Evolutionary conservation across 2,888 invertebrate species (phyloP), one percentile per base, ranked within the genome.

Genomic region (Achlya flavicornis): DNA sequence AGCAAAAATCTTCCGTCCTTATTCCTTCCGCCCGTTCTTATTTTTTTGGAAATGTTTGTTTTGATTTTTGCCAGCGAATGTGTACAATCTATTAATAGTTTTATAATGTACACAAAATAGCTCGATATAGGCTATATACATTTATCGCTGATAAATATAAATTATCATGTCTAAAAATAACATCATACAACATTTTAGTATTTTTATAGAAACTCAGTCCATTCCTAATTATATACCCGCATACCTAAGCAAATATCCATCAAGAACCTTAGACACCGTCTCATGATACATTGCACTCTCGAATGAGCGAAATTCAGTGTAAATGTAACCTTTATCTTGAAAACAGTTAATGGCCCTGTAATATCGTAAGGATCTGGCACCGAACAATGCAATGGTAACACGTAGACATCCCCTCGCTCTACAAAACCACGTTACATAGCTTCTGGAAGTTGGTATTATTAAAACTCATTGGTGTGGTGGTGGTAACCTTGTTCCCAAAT

Each of bases 361-460:
- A 86, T 89, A 88, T 85, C 86, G 83, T 84, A 85, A 83, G 79
- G 82, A 86, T 84, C 86, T 80, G 76, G 72, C 76, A 73, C 76
- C 74, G 77, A 84, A 89, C 89, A 89, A 89, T 88, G 77, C 89
- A 89, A 89, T 88, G 77, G 81, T 66, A 72, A 72, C 71, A 72
- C 74, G 76, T 76, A 81, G 78, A 79, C 83, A 76, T 78, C 83
- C 85, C 10, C 82, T 80, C 79, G 77, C 80, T 78, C 75, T 81
- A 70, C 74, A 72, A 74, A 73, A 75, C 71, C 73, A 78, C 75
- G 76, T 83, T 80, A 78, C 76, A 69, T 72, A 73, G 72, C 68
- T 65, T 68, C 68, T 71, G 71, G 61, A 67, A 64, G 73, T 75
- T 74, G 75, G 70, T 69, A 26, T 59, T 38, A 60, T 60, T 60